Percentiles rank a stretch among this genome's conserved stretches.
phyloP scores from a whole-genome alignment of 2,113 vertebrate genomes.

The Arizona elegans region DNA sequence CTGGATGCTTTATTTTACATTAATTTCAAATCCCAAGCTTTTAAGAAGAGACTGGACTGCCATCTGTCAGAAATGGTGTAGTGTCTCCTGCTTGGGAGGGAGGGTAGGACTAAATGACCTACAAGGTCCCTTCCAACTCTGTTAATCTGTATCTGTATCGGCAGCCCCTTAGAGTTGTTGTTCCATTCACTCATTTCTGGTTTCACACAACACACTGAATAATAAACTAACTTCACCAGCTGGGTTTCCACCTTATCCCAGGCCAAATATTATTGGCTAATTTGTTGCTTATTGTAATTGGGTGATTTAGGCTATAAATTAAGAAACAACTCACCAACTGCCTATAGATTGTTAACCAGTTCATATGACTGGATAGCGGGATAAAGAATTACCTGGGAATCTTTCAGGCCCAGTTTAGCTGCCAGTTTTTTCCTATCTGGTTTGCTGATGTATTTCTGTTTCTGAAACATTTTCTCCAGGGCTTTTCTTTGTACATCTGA shows the following conservation, averaged over 20 bases:
- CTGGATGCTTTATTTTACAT: background rate
- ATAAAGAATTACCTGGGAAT: slow-evolving; percentile 83
- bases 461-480: slow-evolving; percentile 97
- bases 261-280: background rate
- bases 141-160: no score
- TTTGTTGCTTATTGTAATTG: background rate
- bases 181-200: background rate
- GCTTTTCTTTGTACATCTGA: slow-evolving; percentile 95
- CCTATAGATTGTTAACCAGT: background rate
- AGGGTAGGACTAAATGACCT: no score
- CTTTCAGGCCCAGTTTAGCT: slow-evolving; percentile 89
- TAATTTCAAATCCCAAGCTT: background rate
- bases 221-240: background rate
- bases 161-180: background rate
- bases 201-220: background rate
- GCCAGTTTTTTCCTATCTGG: slow-evolving; percentile 94
- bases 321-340: background rate
- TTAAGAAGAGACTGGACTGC: no score
- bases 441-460: slow-evolving; percentile 99
- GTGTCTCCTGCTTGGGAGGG: no score
- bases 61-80: no score
- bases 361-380: background rate
- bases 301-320: background rate
- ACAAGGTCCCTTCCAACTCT: no score
- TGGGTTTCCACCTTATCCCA: background rate